phyloP scores from a whole-genome alignment of 2,797 vertebrate species.

The Cuniculus paca region DNA sequence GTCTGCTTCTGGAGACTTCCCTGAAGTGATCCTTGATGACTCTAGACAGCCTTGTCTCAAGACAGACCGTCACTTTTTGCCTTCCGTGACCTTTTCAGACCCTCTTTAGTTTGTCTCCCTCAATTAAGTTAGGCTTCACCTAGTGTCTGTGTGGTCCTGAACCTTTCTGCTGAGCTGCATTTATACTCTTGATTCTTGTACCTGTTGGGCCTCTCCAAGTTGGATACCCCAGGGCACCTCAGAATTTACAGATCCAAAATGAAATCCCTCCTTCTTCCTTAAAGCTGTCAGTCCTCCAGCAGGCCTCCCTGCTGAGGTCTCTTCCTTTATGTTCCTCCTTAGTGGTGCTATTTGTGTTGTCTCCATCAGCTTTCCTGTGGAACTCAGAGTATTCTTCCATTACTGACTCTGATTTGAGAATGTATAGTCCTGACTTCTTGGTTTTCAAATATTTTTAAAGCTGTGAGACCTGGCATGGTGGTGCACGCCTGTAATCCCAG shows the following conservation, averaged over 20 bases:
- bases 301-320: not conserved
- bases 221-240: not conserved
- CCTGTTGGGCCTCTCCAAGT: not conserved
- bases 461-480: not conserved
- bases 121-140: not conserved
- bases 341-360: not conserved
- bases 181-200: not conserved
- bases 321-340: not conserved
- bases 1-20: not conserved
- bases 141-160: not conserved
- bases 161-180: not conserved
- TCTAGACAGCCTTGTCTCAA: not conserved
- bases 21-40: not conserved
- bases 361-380: not conserved
- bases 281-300: not conserved
- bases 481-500: too few species aligned
- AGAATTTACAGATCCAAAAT: not conserved
- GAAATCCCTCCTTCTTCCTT: not conserved
- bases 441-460: conserved; percentile 50
- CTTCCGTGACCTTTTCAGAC: conserved; percentile 14
- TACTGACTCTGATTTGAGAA: not conserved
- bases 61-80: not conserved
- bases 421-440: not conserved
- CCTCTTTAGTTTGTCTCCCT: not conserved
- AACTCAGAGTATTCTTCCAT: not conserved